Conservation (phyloP, 2,113 vertebrate species). For the Holacanthus passer region DNA sequence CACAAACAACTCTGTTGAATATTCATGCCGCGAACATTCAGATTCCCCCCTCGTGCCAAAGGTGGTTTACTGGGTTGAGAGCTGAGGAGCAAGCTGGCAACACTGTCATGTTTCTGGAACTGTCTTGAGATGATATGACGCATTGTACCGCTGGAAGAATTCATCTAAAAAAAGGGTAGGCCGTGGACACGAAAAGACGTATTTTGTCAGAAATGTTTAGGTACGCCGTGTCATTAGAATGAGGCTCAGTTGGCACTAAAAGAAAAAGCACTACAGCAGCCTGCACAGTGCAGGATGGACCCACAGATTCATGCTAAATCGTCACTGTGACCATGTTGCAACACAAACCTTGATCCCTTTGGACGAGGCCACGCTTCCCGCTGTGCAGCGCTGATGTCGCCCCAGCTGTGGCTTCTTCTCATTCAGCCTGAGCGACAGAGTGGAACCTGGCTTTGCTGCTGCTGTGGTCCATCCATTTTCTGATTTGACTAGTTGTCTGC, state of each 20-base stretch:
- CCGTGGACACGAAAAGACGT: slow-evolving; percentile 16
- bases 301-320: slow-evolving; percentile 36
- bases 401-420: slow-evolving; percentile 15
- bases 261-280: not conserved
- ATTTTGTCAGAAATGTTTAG: slow-evolving; percentile 45
- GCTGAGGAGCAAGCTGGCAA: slow-evolving; percentile 4
- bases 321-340: slow-evolving; percentile 32
- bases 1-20: not conserved
- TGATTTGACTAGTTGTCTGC: slow-evolving; percentile 61
- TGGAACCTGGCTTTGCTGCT: slow-evolving; percentile 51
- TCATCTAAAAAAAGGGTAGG: not conserved
- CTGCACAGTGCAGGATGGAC: not conserved
- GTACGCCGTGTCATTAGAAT: slow-evolving; percentile 22
- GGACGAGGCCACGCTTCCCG: slow-evolving; percentile 11
- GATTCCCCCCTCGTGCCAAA: slow-evolving; percentile 2
- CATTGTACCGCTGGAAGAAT: slow-evolving; percentile 29
- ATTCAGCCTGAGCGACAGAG: slow-evolving; percentile 43
- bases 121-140: slow-evolving; percentile 28
- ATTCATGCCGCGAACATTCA: slow-evolving; percentile 25
- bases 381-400: slow-evolving; percentile 35
- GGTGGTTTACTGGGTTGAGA: slow-evolving; percentile 33
- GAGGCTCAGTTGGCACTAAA: slow-evolving; percentile 14
- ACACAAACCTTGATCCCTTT: slow-evolving; percentile 50
- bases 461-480: slow-evolving; percentile 50
- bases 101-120: slow-evolving; percentile 25